Evolutionary conservation across 2,113 vertebrate species (phyloP), one percentile per base, ranked within the genome.

Genomic region (Sinocyclocheilus anshuiensis): DNA sequence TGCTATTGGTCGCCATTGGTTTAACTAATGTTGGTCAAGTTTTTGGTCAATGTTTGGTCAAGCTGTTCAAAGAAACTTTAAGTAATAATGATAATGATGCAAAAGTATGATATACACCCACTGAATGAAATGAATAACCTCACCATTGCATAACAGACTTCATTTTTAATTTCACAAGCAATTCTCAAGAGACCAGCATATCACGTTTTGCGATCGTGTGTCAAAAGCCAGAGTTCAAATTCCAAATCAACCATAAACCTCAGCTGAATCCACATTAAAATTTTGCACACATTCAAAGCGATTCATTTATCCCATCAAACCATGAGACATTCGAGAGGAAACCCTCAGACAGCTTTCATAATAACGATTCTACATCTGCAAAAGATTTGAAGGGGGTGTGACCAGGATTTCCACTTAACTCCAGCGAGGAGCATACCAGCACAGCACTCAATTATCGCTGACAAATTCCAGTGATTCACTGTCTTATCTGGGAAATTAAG

Each of bases 141-240:
- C 22, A 18, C 45, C 55, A 16, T 67, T 33, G 45, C 59, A 85
- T 90, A 86, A 91, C 86, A 88, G 89, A 78, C 86, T 86, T 86
- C 84, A 90, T 48, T 91, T 91, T 71, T 89, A 89, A 86, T 92
- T 84, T 75, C n/a, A 84, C 74, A 78, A 9, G 33, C 53, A 26
- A 83, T 16, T 85, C 87, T 90, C 84, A 87, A 86, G 91, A 89
- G 88, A 39, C 36, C 88, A 85, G 83, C 89, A 87, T 89, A 90
- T 93, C 89, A 89, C 90, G 89, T 92, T 89, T 91, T 24, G 69
- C 1, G 87, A 91, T 91, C 91, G 88, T 91, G 88, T 91, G 88
- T 90, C 88, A 89, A 83, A 83, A 65, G 50, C 42, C 65, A 86
- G 75, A 88, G 88, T 92, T 93, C 88, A 91, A 91, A 92, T 94